Base-by-base conservation (phyloP, 2,888 invertebrate genomes). In the Cephus nigrinus region DNA sequence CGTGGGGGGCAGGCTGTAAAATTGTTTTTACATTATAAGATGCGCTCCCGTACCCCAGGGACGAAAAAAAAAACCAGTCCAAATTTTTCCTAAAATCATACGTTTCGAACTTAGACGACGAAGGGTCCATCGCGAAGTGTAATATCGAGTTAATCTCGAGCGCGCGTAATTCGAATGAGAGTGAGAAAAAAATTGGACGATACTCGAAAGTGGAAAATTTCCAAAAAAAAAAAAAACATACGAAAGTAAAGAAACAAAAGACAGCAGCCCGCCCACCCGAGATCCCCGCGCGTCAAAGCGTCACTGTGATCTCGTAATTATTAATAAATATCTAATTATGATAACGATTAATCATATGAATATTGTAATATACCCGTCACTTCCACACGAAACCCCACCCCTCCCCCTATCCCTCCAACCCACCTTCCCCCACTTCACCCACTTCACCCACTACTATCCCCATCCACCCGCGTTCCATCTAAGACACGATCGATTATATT, bases 271-370 rank as follows among this genome's bases (percentile, higher is more conserved):
- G 89, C 89, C 88, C 90, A 84, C 86, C 90, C 87, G 88, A 90
- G 91, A 90, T 91, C 90, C 91, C 91, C 91, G 91, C 91, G 89
- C 91, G 90, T 91, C 91, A 91, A 91, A 91, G 91, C 91, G 90
- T 91, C 90, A 91, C 91, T 91, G 91, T 91, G 91, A 91, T 91
- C 90, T 90, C 91, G 90, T 91, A 91, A 91, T 89, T 89, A 90
- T 88, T 91, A 89, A 90, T 90, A 87, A 90, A 90, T 90, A 91
- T 90, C 87, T 88, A 89, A 90, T 88, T 89, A 90, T 90, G 85
- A 86, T 89, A 88, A 87, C 81, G 82, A 87, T 87, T 91, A 90
- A 91, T 89, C 90, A 85, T 87, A 90, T 88, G 82, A 86, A 90
- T 90, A 91, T 88, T 90, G 88, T 90, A 90, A 88, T 85, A 85